Evolutionary conservation across 2,888 invertebrate species (phyloP).

Genomic region (Abscondita cerata): DNA sequence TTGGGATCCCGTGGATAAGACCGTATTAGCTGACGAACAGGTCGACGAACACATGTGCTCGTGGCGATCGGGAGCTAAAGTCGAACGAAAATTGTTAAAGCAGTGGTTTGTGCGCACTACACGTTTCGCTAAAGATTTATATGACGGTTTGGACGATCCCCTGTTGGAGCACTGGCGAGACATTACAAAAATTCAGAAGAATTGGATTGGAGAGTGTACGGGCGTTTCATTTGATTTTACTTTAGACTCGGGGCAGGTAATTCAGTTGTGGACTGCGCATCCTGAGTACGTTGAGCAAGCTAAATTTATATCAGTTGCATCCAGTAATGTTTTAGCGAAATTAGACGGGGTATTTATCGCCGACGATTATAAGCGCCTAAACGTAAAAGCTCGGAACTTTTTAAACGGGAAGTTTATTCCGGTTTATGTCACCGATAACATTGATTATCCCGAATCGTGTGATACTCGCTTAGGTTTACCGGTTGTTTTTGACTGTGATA

Average conservation of each 20-base stretch:
- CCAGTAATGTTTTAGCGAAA: conserved; percentile 62
- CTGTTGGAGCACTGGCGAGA: conserved; percentile 81
- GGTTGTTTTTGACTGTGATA: conserved; percentile 65
- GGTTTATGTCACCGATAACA: conserved; percentile 68
- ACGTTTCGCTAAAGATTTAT: conserved; percentile 74
- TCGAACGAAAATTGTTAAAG: conserved; percentile 84
- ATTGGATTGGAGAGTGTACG: conserved; percentile 90
- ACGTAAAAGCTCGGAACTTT: conserved; percentile 72
- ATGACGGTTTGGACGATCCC: conserved; percentile 75
- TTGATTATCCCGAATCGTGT: conserved; percentile 68
- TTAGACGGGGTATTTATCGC: conserved; percentile 46
- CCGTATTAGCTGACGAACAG: conserved; percentile 98
- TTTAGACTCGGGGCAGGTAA: conserved; percentile 39
- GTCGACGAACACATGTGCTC: conserved; percentile 90
- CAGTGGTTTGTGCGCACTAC: conserved; percentile 98
- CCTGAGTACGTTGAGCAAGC: conserved; percentile 77
- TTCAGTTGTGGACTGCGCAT: conserved; percentile 75
- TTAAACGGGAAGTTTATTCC: conserved; percentile 70
- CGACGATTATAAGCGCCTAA: conserved; percentile 49
- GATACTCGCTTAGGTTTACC: conserved; percentile 76
- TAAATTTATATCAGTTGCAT: conserved; percentile 72
- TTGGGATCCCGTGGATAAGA: conserved; percentile 98
- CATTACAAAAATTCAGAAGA: conserved; percentile 81
- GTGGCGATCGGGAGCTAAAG: conserved; percentile 96
- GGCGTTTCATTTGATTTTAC: conserved; percentile 76